phyloP scores from a whole-genome alignment of 2,113 vertebrate species.

The Balaenoptera acutorostrata region DNA sequence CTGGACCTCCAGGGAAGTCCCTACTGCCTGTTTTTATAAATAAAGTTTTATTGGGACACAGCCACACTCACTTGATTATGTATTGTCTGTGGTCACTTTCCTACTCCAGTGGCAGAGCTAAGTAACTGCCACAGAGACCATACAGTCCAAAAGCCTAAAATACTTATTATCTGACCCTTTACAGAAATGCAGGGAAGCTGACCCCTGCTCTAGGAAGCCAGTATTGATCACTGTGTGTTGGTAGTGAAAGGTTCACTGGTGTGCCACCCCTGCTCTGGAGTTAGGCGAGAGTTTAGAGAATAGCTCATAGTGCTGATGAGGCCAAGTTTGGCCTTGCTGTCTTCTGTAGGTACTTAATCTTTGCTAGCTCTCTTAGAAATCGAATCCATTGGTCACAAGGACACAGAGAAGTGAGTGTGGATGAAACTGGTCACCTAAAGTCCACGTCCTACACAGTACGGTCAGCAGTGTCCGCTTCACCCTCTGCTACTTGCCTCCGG shows the following conservation, averaged over 20 bases:
- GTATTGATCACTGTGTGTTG: background rate
- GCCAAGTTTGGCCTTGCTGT: background rate
- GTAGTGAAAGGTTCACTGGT: background rate
- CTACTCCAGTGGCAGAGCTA: background rate
- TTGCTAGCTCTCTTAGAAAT: background rate
- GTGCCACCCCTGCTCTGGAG: background rate
- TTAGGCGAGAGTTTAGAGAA: background rate
- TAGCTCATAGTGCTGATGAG: background rate
- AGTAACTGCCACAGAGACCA: background rate
- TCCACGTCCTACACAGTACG: too few species aligned
- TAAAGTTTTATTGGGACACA: background rate
- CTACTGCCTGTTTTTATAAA: background rate
- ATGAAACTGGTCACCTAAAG: background rate
- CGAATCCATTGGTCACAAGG: background rate
- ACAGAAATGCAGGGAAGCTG: background rate
- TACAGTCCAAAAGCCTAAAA: background rate
- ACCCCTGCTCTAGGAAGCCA: background rate
- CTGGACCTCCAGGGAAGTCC: too few species aligned
- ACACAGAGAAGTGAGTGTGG: background rate
- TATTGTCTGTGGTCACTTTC: background rate
- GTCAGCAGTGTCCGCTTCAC: background rate
- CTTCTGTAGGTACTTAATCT: background rate
- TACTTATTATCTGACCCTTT: background rate
- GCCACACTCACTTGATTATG: background rate
- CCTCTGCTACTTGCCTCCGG: background rate